These are phyloP conservation scores for Hemistola chrysoprasaria DNA, from an alignment of 2,888 invertebrate species.

Conservation along the genomic window DNA sequence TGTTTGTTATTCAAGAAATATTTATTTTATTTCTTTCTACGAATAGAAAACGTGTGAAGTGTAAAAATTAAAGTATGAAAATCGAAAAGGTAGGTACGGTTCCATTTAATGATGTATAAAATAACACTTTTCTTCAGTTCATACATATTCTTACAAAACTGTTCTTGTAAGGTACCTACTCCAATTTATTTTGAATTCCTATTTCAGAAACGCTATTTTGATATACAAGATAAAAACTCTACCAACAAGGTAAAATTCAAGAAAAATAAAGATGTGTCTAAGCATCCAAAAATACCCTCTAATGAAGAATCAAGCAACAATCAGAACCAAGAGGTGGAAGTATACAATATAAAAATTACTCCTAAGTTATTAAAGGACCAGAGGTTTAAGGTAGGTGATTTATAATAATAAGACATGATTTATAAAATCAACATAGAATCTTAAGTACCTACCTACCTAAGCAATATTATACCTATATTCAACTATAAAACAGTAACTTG, in stretches of 20 bases:
- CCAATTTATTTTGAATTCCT: neutral
- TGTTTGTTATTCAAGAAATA: too few relatives aligned
- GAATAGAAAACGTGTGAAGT: too few relatives aligned
- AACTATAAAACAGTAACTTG: too few relatives aligned
- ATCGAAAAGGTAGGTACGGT: conserved; percentile 29
- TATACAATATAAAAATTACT: conserved; percentile 62
- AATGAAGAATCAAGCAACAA: conserved; percentile 5
- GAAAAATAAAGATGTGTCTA: conserved; percentile 15
- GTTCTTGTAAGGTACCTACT: neutral
- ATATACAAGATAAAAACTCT: conserved; percentile 33
- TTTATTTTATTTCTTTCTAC: too few relatives aligned
- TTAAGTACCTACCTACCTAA: too few relatives aligned
- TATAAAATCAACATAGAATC: too few relatives aligned
- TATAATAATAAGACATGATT: neutral
- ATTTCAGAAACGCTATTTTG: conserved; percentile 53
- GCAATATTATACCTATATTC: too few relatives aligned
- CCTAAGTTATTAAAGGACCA: conserved; percentile 45
- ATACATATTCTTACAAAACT: neutral
- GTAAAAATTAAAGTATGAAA: too few relatives aligned
- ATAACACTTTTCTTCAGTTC: neutral
- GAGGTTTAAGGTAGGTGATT: conserved; percentile 46
- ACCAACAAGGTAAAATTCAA: conserved; percentile 22
- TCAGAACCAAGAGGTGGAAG: conserved; percentile 44
- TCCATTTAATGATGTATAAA: too few relatives aligned
- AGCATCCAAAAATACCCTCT: conserved; percentile 6